These are phyloP conservation scores for Phoenoteleia sp. DNA, from an alignment of 2,888 invertebrate genomes.

Conservation along the genomic window DNA sequence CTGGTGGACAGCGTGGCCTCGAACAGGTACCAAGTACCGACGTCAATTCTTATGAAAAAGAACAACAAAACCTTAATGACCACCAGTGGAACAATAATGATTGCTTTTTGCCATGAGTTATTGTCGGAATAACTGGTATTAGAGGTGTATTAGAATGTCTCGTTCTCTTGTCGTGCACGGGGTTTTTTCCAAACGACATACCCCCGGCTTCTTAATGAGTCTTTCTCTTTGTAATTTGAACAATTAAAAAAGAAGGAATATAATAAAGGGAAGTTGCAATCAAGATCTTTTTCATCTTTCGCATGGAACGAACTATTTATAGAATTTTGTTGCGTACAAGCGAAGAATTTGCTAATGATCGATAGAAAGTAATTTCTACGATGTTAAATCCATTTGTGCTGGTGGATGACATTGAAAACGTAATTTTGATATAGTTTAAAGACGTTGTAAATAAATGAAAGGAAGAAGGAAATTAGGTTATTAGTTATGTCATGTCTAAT, in stretches of 20 bases:
- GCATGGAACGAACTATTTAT: no score
- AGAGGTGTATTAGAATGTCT: constrained; percentile 52
- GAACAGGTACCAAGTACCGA: constrained; percentile 32
- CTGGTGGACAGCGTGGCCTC: constrained; percentile 52
- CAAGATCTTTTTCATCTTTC: no score
- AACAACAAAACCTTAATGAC: constrained; percentile 50
- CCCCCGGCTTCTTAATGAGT: constrained; percentile 24
- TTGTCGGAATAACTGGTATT: constrained; percentile 35
- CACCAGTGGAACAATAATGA: constrained; percentile 26
- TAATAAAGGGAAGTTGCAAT: neutral
- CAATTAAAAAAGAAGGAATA: neutral
- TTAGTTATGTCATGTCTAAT: no score
- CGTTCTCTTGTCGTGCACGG: constrained; percentile 17
- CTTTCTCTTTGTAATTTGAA: neutral
- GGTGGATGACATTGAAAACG: no score
- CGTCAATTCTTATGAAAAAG: constrained; percentile 49
- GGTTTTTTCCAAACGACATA: constrained; percentile 12
- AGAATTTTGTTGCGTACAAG: no score
- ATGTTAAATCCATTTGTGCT: no score
- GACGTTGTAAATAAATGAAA: no score
- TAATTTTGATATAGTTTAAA: no score
- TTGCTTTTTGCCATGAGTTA: constrained; percentile 32
- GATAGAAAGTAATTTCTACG: no score
- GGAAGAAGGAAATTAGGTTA: no score
- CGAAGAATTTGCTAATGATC: no score